Base-by-base conservation (phyloP, 2,888 invertebrate genomes). In the Podotricha telesiphe region DNA sequence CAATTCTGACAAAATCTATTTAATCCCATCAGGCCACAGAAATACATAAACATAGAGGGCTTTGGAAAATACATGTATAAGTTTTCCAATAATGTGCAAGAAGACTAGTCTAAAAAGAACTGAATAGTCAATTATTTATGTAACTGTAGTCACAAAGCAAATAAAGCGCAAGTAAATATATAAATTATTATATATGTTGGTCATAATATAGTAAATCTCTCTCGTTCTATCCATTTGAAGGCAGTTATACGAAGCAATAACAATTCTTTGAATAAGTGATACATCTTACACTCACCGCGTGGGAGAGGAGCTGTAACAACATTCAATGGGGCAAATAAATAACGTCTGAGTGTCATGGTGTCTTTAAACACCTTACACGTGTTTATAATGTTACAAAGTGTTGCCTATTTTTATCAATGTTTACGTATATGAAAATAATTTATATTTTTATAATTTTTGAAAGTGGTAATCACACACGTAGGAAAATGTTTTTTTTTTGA, bases 191-290 rank as follows among this genome's bases (percentile, higher is more conserved):
- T 58, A 58, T 58, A 42, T 22, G 17, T 20, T 10, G 55, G 34
- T 34, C 11, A 15, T 42, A 13, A 42, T 42, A 42, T 42, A 13
- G 42, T 20, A 42, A 42, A 20, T 42, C 42, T 7, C 7, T 42
- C 28, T 6, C 1, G 8, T 42, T 8, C 20, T 13, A 2, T 20
- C 58, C 42, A 40, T 58, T 58, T 20, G 42, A 19, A 42, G 37
- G 58, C 19, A 58, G 42, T 58, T 20, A 42, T 42, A 58, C 42
- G 58, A 15, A 58, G 58, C 40, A 58, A 58, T 58, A 58, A 58
- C 20, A 42, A 42, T 42, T 22, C 28, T 13, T 22, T 45, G 17
- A 28, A 45, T 61, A 45, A 47, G 22, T 22, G n/a, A 47, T 61
- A 47, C 42, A 47, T 61, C 28, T 22, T 61, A 22, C 47, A 22